Conservation (phyloP, 2,797 vertebrate genomes). For the Sebastes iracundus region DNA sequence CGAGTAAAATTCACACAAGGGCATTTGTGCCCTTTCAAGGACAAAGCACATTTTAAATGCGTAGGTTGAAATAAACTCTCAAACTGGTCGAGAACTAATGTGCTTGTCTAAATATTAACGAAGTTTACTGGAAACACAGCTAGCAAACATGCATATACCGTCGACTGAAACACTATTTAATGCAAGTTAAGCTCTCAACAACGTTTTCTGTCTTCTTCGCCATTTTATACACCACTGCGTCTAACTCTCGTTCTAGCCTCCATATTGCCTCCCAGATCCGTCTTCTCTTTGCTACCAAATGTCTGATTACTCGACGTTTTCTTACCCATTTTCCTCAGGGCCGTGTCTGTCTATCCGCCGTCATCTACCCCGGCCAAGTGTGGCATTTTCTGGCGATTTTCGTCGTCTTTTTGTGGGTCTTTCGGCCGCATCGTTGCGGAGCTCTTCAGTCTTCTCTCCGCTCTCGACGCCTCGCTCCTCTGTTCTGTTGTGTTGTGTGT, state of each 20-base stretch:
- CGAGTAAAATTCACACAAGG: constrained; percentile 75
- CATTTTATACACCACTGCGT: constrained; percentile 84
- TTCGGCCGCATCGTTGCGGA: constrained; percentile 27
- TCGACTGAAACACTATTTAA: constrained; percentile 1
- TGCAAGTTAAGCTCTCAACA: not conserved
- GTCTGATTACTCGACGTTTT: constrained; percentile 39
- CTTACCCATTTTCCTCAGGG: constrained; percentile 74
- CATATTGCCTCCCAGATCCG: constrained; percentile 80
- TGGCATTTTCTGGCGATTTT: constrained; percentile 49
- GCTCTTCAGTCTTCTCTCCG: constrained; percentile 17
- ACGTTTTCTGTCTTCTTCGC: constrained; percentile 66
- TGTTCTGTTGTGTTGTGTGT: constrained; percentile 46
- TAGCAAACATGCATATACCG: constrained; percentile 38
- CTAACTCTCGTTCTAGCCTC: constrained; percentile 81
- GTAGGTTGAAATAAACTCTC: constrained; percentile 78
- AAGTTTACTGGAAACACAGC: constrained; percentile 32
- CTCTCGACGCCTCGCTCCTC: constrained; percentile 36
- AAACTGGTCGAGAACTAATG: constrained; percentile 57
- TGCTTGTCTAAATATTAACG: constrained; percentile 15
- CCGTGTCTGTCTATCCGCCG: constrained; percentile 54
- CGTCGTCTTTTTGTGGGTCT: constrained; percentile 54
- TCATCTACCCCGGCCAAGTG: constrained; percentile 33
- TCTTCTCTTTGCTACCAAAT: constrained; percentile 39
- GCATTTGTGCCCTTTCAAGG: constrained; percentile 86
- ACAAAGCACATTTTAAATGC: constrained; percentile 89